Evolutionary conservation across 2,113 vertebrate species (phyloP).

Genomic region (Anser cygnoides): DNA sequence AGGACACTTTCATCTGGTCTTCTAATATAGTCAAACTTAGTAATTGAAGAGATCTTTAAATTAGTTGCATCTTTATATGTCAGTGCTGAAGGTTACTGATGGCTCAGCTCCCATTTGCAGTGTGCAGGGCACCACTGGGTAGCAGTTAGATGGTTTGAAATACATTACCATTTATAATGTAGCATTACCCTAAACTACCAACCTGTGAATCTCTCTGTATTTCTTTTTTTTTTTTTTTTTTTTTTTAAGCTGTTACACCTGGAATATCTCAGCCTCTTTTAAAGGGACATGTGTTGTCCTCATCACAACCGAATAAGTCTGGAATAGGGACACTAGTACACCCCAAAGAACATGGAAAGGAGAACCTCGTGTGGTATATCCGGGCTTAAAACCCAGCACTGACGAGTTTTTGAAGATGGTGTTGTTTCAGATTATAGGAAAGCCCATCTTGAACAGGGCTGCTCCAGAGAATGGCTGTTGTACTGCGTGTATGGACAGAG

Average conservation of each 20-base stretch:
- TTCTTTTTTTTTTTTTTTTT: neutral
- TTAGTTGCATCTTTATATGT: rapidly evolving
- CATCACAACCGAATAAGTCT: neutral
- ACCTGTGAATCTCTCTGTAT: neutral
- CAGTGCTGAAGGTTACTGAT: neutral
- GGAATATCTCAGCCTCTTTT: neutral
- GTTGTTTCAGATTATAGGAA: neutral
- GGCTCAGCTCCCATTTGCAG: neutral
- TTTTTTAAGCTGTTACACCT: neutral
- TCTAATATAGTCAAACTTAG: neutral
- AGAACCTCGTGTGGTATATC: neutral
- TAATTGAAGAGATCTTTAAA: neutral
- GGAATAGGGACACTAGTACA: neutral
- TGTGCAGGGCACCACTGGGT: neutral
- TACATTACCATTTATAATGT: neutral
- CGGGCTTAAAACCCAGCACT: neutral
- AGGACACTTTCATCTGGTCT: neutral
- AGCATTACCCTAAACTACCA: neutral
- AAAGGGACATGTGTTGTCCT: neutral
- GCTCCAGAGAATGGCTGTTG: neutral
- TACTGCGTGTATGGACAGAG: neutral
- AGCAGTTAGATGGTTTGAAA: neutral
- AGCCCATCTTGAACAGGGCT: neutral
- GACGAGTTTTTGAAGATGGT: neutral
- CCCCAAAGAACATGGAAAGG: neutral